These are phyloP conservation scores for Aphis gossypii DNA, from an alignment of 1,140 invertebrate genomes.

Conservation along the genomic window DNA sequence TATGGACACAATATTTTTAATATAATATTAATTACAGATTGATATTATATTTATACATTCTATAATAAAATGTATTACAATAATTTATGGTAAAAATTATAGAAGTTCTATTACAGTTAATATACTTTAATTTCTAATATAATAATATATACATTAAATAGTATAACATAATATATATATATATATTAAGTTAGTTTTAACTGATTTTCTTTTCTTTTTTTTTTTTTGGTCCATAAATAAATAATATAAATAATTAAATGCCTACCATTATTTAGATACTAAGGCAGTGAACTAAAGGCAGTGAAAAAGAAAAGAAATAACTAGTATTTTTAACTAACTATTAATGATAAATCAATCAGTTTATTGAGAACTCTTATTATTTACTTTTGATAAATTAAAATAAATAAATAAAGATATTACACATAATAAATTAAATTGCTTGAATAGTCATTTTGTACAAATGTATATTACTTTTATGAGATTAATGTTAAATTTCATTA, in stretches of 20 bases:
- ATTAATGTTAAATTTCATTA: background rate
- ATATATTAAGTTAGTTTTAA: background rate
- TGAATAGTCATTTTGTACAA: background rate
- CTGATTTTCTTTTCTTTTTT: background rate
- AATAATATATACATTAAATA: slow-evolving; percentile 26
- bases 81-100: slow-evolving; percentile 11
- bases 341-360: background rate
- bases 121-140: background rate
- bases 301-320: slow-evolving; percentile 51
- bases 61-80: slow-evolving; percentile 20
- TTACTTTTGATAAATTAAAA: slow-evolving; percentile 13
- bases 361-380: background rate
- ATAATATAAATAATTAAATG: slow-evolving; percentile 28
- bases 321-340: slow-evolving; percentile 19
- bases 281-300: slow-evolving; percentile 57
- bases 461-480: background rate
- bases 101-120: slow-evolving; percentile 28
- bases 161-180: slow-evolving; percentile 20
- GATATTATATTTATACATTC: slow-evolving; percentile 39
- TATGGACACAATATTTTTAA: slow-evolving; percentile 22
- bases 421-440: background rate
- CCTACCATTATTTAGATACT: slow-evolving; percentile 36
- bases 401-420: background rate
- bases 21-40: slow-evolving; percentile 39
- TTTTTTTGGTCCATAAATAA: slow-evolving; percentile 16